A percentile compares a stretch with the other conserved stretches of the same genome.
phyloP scores from a whole-genome alignment of 2,888 invertebrate genomes.

The Ceraclea dissimilis region DNA sequence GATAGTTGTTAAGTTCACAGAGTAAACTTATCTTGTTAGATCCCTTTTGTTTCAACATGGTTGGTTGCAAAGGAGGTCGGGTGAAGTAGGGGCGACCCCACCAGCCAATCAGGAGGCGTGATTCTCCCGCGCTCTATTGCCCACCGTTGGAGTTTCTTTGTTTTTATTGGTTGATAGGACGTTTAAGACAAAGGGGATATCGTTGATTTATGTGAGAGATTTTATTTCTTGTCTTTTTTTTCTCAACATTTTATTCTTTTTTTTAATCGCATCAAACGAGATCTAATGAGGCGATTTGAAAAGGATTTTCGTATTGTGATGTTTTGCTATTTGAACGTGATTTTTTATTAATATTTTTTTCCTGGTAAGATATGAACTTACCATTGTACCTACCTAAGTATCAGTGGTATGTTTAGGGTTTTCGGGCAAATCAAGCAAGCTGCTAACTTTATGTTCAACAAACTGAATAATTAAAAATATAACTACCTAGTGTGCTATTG shows the following conservation, averaged over 20 bases:
- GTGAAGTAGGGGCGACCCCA: conserved; percentile 8
- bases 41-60: conserved; percentile 22
- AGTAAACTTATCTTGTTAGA: conserved; percentile 18
- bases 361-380: too few relatives aligned
- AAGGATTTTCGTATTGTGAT: too few relatives aligned
- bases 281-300: too few relatives aligned
- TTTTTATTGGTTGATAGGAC: conserved; percentile 25
- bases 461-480: too few relatives aligned
- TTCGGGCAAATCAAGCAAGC: too few relatives aligned
- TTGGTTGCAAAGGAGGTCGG: neutral
- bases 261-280: neutral
- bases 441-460: too few relatives aligned
- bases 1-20: too few relatives aligned
- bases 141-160: conserved; percentile 21
- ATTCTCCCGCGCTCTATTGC: conserved; percentile 22
- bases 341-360: too few relatives aligned
- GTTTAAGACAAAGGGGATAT: conserved; percentile 22
- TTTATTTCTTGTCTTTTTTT: conserved; percentile 11
- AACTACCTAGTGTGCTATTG: too few relatives aligned
- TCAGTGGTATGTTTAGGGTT: too few relatives aligned
- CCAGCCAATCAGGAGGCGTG: conserved; percentile 20
- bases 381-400: too few relatives aligned
- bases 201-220: conserved; percentile 19
- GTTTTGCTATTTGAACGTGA: too few relatives aligned
- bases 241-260: neutral